phyloP scores from a whole-genome alignment of 2,797 vertebrate genomes.

The Enteromius treurensis region DNA sequence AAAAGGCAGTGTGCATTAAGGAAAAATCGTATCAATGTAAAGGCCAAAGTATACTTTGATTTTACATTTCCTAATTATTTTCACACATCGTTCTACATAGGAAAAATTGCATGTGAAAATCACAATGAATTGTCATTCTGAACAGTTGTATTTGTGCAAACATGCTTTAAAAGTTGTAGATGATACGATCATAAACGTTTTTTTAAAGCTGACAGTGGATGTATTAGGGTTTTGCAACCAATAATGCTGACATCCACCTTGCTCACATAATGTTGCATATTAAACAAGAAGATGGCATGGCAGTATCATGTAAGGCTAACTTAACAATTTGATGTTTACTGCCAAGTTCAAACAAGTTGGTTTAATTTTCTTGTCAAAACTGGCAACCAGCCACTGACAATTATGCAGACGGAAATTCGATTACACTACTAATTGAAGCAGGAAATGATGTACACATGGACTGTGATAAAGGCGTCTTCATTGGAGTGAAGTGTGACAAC shows the following conservation, averaged over 20 bases:
- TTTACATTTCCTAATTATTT: background rate
- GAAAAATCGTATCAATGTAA: background rate
- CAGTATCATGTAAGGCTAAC: background rate
- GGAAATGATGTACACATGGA: background rate
- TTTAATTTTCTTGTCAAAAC: background rate
- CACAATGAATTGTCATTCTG: background rate
- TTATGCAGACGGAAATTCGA: background rate
- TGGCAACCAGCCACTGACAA: background rate
- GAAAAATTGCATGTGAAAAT: background rate
- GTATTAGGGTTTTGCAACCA: background rate
- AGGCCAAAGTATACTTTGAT: background rate
- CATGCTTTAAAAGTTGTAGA: no score
- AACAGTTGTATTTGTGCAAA: no score
- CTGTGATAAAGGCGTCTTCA: background rate
- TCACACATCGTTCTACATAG: background rate
- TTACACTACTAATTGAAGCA: background rate
- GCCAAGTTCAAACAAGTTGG: background rate
- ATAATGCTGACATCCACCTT: background rate
- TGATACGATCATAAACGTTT: background rate
- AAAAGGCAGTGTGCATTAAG: background rate
- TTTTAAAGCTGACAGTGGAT: background rate
- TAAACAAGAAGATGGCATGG: background rate
- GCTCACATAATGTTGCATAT: background rate
- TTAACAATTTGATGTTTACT: background rate
- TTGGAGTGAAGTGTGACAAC: background rate